Evolutionary conservation across 2,797 vertebrate genomes (phyloP).

Genomic region (Capromys pilorides): DNA sequence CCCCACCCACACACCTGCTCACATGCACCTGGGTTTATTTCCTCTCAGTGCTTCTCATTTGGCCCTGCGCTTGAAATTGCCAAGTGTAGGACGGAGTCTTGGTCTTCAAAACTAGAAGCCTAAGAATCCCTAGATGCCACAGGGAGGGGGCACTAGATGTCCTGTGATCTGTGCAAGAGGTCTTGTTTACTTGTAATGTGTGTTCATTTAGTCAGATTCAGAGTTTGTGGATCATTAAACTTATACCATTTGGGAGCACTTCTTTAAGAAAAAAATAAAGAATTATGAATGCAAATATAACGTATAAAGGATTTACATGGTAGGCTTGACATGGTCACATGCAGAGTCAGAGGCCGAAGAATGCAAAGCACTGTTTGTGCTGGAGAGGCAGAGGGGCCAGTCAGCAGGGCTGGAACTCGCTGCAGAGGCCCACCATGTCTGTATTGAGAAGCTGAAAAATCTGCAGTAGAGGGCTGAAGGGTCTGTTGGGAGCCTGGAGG

Average conservation of each 20-base stretch:
- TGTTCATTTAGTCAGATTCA: not conserved
- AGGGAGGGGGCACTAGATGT: not conserved
- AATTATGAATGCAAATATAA: not conserved
- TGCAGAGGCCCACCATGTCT: not conserved
- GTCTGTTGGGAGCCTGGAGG: not conserved
- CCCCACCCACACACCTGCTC: rapidly evolving
- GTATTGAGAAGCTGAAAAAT: not conserved
- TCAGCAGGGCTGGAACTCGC: not conserved
- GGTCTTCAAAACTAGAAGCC: not conserved
- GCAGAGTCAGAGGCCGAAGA: not conserved
- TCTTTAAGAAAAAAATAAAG: conserved; percentile 23
- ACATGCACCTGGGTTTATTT: not conserved
- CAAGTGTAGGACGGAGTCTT: not conserved
- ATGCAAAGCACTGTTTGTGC: not conserved
- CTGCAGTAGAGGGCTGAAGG: not conserved
- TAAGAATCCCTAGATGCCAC: not conserved
- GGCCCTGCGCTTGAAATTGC: not conserved
- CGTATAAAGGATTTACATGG: not conserved
- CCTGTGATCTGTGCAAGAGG: not conserved
- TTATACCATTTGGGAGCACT: not conserved
- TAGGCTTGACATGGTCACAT: not conserved
- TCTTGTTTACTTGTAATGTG: not conserved
- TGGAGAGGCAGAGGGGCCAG: not conserved
- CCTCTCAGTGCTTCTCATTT: not conserved
- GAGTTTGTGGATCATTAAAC: not conserved